A percentile compares a stretch with the other conserved stretches of the same genome.
Evolutionary conservation across 2,113 vertebrate species (phyloP).

Genomic region (Bolborhynchus lineola): DNA sequence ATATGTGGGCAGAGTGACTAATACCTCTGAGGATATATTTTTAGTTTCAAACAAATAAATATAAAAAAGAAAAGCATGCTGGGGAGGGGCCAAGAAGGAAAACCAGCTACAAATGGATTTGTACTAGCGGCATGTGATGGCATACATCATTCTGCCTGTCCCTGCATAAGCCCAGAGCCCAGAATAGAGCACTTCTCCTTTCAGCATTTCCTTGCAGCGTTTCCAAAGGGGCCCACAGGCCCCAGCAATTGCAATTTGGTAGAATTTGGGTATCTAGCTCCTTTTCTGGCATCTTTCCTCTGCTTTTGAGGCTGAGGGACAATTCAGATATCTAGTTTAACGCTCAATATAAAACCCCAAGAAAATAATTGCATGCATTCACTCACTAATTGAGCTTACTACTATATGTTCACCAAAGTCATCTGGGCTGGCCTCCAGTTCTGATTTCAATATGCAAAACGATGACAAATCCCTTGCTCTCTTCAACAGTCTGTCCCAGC

Average conservation of each 20-base stretch:
- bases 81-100: neutral
- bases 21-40: constrained; percentile 58
- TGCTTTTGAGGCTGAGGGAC: constrained; percentile 17
- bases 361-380: constrained; percentile 51
- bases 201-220: neutral
- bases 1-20: constrained; percentile 69
- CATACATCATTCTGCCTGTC: constrained; percentile 3
- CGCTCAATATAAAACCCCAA: neutral
- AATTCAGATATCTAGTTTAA: constrained; percentile 41
- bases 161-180: neutral
- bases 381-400: constrained; percentile 22
- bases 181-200: neutral
- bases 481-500: constrained; percentile 34
- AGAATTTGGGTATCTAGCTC: neutral
- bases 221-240: neutral
- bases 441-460: constrained; percentile 27
- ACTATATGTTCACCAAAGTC: constrained; percentile 36
- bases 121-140: neutral
- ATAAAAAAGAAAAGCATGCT: neutral
- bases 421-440: constrained; percentile 57
- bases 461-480: constrained; percentile 31
- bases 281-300: constrained; percentile 11
- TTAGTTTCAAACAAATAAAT: constrained; percentile 41
- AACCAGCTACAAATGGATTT: constrained; percentile 35
- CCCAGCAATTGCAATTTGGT: neutral